Percentiles rank a stretch among this genome's conserved stretches.
Conservation (phyloP, 2,113 vertebrate genomes). For the Pelusios castaneus region DNA sequence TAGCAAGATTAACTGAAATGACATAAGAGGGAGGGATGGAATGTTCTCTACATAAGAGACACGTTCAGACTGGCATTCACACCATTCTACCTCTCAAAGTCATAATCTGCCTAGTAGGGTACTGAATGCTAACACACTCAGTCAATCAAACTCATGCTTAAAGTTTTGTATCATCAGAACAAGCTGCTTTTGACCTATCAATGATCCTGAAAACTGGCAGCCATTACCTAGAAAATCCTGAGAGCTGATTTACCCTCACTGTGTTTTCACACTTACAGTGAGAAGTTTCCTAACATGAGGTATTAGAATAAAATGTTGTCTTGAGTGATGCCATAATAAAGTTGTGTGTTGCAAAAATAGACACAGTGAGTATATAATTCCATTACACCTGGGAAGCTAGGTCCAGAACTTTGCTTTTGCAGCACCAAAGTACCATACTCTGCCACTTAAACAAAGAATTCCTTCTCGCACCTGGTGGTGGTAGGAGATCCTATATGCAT, state of each 20-base stretch:
- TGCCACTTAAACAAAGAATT: neutral
- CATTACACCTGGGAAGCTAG: neutral
- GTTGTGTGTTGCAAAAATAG: neutral
- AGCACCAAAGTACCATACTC: neutral
- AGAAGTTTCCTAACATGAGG: neutral
- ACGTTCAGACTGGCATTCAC: constrained; percentile 4
- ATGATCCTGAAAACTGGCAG: constrained; percentile 21
- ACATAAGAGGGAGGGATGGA: neutral
- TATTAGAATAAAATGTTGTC: neutral
- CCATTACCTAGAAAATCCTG: neutral
- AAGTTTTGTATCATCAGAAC: constrained; percentile 11
- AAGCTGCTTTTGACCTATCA: neutral
- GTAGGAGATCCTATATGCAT: neutral
- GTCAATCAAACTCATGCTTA: constrained; percentile 20
- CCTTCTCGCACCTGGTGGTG: neutral
- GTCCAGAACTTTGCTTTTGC: accelerated
- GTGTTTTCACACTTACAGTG: neutral
- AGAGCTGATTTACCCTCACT: neutral
- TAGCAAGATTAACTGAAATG: neutral
- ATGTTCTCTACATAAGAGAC: neutral
- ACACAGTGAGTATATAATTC: neutral
- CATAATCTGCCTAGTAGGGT: neutral
- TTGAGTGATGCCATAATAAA: neutral
- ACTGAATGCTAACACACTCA: constrained; percentile 21
- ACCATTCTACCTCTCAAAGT: neutral